phyloP scores from a whole-genome alignment of 2,797 vertebrate genomes.

The Prionace glauca region DNA sequence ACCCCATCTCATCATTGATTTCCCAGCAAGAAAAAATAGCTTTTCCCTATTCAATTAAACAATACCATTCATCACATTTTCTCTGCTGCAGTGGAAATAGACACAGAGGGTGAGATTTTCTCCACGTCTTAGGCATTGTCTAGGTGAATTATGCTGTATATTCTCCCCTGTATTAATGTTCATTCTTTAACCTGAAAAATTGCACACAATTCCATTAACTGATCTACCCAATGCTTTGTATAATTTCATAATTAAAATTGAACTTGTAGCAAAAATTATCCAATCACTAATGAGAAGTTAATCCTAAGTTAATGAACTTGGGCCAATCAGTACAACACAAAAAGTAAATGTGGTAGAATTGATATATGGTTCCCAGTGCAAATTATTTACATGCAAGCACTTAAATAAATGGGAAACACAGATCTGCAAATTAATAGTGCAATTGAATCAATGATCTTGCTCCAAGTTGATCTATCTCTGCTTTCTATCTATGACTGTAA shows the following conservation, averaged over 20 bases:
- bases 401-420: background rate
- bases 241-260: background rate
- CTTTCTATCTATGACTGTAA: background rate
- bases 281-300: background rate
- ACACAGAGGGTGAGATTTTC: background rate
- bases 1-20: background rate
- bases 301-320: background rate
- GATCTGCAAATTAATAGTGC: background rate
- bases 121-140: background rate
- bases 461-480: background rate
- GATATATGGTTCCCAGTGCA: background rate
- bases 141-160: background rate
- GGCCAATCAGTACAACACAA: background rate
- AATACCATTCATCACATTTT: background rate
- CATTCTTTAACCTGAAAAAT: background rate
- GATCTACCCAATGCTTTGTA: background rate
- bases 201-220: background rate
- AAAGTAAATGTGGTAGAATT: background rate
- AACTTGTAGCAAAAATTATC: background rate
- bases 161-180: background rate
- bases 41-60: background rate
- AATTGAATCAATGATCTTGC: background rate
- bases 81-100: background rate
- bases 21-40: background rate
- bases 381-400: background rate